Base-by-base conservation (phyloP, 2,113 vertebrate species). In the Seriola quinqueradiata region DNA sequence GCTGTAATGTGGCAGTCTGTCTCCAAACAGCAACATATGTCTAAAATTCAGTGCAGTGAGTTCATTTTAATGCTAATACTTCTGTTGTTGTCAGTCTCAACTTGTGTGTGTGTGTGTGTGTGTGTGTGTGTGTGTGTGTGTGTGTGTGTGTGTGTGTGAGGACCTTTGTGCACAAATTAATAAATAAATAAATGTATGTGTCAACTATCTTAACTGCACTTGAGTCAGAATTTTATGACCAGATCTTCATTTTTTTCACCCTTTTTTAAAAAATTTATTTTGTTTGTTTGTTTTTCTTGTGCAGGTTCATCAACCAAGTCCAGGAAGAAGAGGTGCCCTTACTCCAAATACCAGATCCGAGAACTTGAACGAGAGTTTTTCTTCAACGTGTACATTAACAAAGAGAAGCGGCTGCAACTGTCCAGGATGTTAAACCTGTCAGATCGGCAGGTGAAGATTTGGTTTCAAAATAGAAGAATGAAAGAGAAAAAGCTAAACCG, bases 321-420 rank as follows among this genome's bases (percentile, higher is more conserved):
- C 82, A 96, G 97, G 93, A 99, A 99, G 95, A 99, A 99, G 94
- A 96, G 98, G 68, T 99, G 98, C 67, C 98, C 98, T 34, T 99
- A 99, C 89, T 96, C 97, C 92, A 99, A 99, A 95, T 99, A 98
- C 91, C 98, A 99, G 95, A 99, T 99, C 91, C 97, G 98, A 93
- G 98, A 99, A 97, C 97, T 99, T 96, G 98, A 99, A 96, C 96
- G 98, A 92, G 98, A 99, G 94, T 99, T 99, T 97, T 99, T 99
- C 96, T 99, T 99, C 97, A 99, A 99, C 88, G 98, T 99, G 83
- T 99, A 99, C 93, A 99, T 99, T 94, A 99, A 99, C 96, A 99
- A 99, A 96, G 98, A 99, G 92, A 99, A 99, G 93, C 97, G 98
- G 82, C 97, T 99, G 46, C 98, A 99, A 87, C 94, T 99, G 87